Base-by-base conservation (phyloP, 1,140 invertebrate species). In the Ips nitidus region DNA sequence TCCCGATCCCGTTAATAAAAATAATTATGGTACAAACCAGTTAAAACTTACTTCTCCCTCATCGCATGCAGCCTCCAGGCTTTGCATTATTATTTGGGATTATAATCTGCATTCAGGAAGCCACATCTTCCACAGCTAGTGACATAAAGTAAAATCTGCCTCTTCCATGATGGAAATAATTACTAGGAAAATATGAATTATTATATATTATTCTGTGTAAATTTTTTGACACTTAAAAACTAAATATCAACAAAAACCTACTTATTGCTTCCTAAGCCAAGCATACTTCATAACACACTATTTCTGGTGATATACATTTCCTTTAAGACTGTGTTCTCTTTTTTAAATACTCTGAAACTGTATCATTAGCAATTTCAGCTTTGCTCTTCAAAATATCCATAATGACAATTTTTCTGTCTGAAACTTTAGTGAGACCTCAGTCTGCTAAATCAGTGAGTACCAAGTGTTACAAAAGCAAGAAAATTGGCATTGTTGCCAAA, bases 21-120 rank as follows among this genome's bases (percentile, higher is more conserved):
- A 45, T 38, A 62, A 62, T 22, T 47, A 8, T 22, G 22, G 22
- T 22, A 22, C 22, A 37, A 45, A 39, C 8, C 3, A 50, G n/a
- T 36, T 8, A 7, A 38, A 56, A 83, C 84, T 82, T 80, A 86
- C 85, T 80, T 86, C 84, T 82, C 84, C 84, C 83, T 86, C 84
- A 81, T 86, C 83, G 83, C 83, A 85, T 83, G 83, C 82, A 78
- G 83, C 84, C 79, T 85, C 84, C 83, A 85, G 81, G 79, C 84
- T 85, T 85, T 85, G 85, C 85, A 86, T 86, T 79, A 80, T 85
- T 84, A 77, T 78, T 73, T 77, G 57, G 73, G 75, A 73, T 75
- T 71, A 77, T 74, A 80, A 79, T 80, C 78, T 78, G 79, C 81
- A 80, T 81, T 76, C 76, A 79, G 78, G 77, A 76, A 75, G 71